Base-by-base conservation (phyloP, 1,140 invertebrate species). In the Amphibalanus amphitrite region DNA sequence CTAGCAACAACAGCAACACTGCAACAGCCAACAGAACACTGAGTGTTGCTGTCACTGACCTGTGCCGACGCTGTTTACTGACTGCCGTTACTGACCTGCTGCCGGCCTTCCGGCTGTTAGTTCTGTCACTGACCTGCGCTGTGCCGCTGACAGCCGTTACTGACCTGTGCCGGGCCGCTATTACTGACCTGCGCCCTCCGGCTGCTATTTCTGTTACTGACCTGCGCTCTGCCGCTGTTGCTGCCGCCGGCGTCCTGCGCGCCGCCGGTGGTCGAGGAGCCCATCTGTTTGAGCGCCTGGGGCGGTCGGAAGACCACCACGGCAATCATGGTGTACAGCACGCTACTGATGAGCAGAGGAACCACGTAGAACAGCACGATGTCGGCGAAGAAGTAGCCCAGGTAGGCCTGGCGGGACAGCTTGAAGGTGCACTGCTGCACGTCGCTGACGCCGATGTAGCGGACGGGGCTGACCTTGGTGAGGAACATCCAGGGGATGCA, bases 341-440 rank as follows among this genome's bases (percentile, higher is more conserved):
- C 78, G 72, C 83, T 78, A 74, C 82, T 83, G 3, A 86, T 76
- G 8, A 85, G 72, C n/a, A 87, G 79, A 0, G 86, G 86, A 17
- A 86, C 77, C 26, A 85, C 77, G 77, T 87, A 87, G 77, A 87
- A 87, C 65, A 86, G 77, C 28, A 86, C 78, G 4, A 87, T 76
- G 78, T 87, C 86, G 10, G 83, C 79, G 78, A 86, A 83, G 77
- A 82, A 87, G 73, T 83, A 84, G 3, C 79, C 79, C 38, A 83
- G 73, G 74, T 87, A 87, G 28, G 82, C 78, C 64, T 83, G 75
- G 3, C 85, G 76, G 3, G 80, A 78, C 10, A 85, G 75, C 47
- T 82, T 81, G 75, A 82, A 84, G 15, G 79, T 80, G 76, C 85
- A 87, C 4, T 77, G 77, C 69, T 81, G 78, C 3, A 82, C 79